Conservation (phyloP, 2,113 vertebrate species). For the Paraplagusia blochii region DNA sequence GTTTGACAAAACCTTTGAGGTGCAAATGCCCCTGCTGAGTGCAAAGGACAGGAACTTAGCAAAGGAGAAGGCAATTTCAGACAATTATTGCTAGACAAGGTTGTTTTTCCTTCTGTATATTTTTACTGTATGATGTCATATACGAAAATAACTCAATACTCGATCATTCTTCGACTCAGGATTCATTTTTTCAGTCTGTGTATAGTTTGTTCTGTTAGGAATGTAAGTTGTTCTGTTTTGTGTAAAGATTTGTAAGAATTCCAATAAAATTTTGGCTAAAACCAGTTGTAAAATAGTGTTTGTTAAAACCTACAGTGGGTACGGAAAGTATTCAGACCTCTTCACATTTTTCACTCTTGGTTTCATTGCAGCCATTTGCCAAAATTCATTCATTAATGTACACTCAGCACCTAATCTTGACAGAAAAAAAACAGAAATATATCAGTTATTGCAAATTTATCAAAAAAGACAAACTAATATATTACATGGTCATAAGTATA, state of each 20-base stretch:
- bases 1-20: slow-evolving; percentile 82
- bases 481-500: too few relatives aligned
- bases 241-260: neutral
- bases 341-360: too few relatives aligned
- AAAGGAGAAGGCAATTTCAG: slow-evolving; percentile 47
- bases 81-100: neutral
- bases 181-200: neutral
- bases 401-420: too few relatives aligned
- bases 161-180: slow-evolving; percentile 3
- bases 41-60: slow-evolving; percentile 70
- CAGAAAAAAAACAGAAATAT: too few relatives aligned
- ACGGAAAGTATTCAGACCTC: too few relatives aligned
- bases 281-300: neutral
- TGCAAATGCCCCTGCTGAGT: slow-evolving; percentile 72
- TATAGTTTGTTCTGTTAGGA: neutral
- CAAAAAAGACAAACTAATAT: too few relatives aligned
- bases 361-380: too few relatives aligned
- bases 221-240: neutral
- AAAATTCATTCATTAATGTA: too few relatives aligned
- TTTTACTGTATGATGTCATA: too few relatives aligned
- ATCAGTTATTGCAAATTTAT: too few relatives aligned
- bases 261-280: slow-evolving; percentile 3
- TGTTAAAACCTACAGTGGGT: too few relatives aligned
- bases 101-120: neutral
- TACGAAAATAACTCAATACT: neutral